Evolutionary conservation across 2,113 vertebrate genomes (phyloP), one percentile per base, ranked within the genome.

Genomic region (Setophaga kirtlandii): DNA sequence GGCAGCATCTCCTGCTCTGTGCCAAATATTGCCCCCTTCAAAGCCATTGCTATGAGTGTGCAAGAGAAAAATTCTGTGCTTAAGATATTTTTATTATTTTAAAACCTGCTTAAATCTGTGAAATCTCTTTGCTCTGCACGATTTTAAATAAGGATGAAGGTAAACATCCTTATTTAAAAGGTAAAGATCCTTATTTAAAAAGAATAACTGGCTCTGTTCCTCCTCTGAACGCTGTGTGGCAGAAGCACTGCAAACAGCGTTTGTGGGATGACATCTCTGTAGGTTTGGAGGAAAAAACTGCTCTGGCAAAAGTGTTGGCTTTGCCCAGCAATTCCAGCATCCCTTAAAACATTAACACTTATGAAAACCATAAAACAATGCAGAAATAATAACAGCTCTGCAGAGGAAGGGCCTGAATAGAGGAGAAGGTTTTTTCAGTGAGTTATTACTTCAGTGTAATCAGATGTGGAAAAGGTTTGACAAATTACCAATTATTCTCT

Each of bases 181-280:
- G 23, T 17, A 59, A 80, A 31, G 0, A 39, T 37, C 37, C 37
- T 37, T 37, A 37, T 37, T 37, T 37, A 9, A 24, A 47, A 70
- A 28, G 3, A 81, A 50, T 49, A 3, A 1, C 12, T 12, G 31
- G 15, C 23, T 87, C 25, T 82, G 44, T 87, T 93, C 92, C 82
- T 91, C 55, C 68, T 88, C 59, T 95, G 85, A 85, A 92, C 91
- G 2, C 94, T 86, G 87, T 91, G 96, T 95, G 93, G 94, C 96
- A 97, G 94, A 44, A 93, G 65, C 37, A 41, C 69, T 41, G 58
- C 92, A 90, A 79, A 68, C 74, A 90, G 58, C 28, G 15, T 35
- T 16, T 42, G 15, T 14, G 31, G 37, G 75, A n/a, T 31, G 39
- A 41, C 16, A 2, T 9, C 49, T 62, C 7, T 20, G 15, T 22